Conservation (phyloP, 1,140 invertebrate genomes). For the Tachypleus tridentatus region DNA sequence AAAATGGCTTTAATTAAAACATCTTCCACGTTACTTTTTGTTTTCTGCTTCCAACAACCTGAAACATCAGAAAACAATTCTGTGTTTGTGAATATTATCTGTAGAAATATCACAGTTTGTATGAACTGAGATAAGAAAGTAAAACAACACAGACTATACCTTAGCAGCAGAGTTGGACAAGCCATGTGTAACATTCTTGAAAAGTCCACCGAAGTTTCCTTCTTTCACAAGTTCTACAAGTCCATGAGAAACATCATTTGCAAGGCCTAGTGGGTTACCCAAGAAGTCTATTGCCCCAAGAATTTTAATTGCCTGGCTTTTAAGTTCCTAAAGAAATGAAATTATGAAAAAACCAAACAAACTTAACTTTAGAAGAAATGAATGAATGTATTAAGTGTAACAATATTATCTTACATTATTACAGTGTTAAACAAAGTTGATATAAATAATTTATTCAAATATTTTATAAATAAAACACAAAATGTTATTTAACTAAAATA, state of each 20-base stretch:
- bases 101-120: too few relatives aligned
- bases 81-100: too few relatives aligned
- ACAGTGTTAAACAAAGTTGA: neutral
- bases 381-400: neutral
- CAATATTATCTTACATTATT: neutral
- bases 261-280: constrained; percentile 89
- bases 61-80: too few relatives aligned
- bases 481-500: too few relatives aligned
- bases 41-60: too few relatives aligned
- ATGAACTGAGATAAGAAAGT: too few relatives aligned
- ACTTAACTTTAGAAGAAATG: too few relatives aligned
- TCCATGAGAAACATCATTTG: constrained; percentile 91
- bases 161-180: constrained; percentile 95
- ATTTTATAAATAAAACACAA: too few relatives aligned
- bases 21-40: too few relatives aligned
- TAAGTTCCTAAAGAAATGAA: constrained; percentile 53
- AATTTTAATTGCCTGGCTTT: constrained; percentile 90
- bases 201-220: constrained; percentile 69
- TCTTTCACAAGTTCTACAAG: constrained; percentile 83
- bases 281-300: constrained; percentile 93
- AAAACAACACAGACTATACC: constrained; percentile 16
- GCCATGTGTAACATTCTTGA: constrained; percentile 94
- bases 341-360: too few relatives aligned
- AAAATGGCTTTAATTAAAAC: too few relatives aligned
- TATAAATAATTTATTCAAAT: too few relatives aligned